Percentiles rank a stretch among this genome's conserved stretches.
Conservation (phyloP, 2,797 vertebrate species). For the Enteromius fasciolatus region DNA sequence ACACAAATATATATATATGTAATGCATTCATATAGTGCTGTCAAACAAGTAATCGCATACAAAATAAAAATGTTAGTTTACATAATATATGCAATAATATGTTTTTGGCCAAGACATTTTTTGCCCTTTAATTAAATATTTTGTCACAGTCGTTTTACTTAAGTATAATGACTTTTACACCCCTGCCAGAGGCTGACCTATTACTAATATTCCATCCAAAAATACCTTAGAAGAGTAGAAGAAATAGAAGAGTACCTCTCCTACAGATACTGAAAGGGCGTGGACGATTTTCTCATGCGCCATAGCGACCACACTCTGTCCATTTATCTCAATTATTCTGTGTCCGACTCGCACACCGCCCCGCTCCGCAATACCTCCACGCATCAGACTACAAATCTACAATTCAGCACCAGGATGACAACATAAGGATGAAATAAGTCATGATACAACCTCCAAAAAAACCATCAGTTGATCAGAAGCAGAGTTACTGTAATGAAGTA, state of each 20-base stretch:
- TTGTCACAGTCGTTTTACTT: no score
- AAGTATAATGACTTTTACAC: conserved; percentile 17
- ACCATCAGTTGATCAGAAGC: neutral
- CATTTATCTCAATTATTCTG: conserved; percentile 97
- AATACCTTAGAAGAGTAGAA: no score
- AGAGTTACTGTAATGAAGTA: neutral
- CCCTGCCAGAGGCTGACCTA: neutral
- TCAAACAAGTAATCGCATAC: no score
- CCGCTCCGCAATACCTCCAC: conserved; percentile 95
- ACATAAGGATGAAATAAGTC: neutral
- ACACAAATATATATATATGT: no score
- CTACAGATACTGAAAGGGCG: conserved; percentile 93
- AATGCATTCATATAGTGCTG: no score
- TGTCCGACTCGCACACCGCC: conserved; percentile 96
- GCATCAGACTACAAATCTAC: conserved; percentile 98
- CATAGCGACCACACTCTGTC: conserved; percentile 98
- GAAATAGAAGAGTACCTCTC: conserved; percentile 62
- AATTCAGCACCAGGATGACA: conserved; percentile 28
- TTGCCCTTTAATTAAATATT: neutral
- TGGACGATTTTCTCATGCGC: conserved; percentile 98
- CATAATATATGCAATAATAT: no score
- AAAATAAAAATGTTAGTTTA: no score
- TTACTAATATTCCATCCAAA: neutral
- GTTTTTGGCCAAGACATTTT: neutral
- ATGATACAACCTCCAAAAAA: neutral